These are phyloP conservation scores for Calameuta idolon DNA, from an alignment of 2,888 invertebrate species.

Conservation along the genomic window DNA sequence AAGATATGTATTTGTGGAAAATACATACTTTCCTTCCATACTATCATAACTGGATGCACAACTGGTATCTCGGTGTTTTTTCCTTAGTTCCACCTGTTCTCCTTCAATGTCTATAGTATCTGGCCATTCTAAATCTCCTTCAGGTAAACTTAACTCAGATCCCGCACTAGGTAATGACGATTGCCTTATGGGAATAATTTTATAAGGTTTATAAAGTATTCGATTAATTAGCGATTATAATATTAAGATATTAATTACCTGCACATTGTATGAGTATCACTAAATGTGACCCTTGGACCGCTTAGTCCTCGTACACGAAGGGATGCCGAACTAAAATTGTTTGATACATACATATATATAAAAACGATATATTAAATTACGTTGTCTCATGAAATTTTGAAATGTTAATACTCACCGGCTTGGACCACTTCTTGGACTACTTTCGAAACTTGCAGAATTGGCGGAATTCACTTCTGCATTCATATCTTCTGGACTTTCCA, in stretches of 20 bases:
- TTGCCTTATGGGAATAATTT: slow-evolving; percentile 69
- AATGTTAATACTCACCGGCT: slow-evolving; percentile 63
- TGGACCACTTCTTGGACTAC: slow-evolving; percentile 79
- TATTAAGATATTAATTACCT: slow-evolving; percentile 59
- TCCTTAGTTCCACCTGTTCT: slow-evolving; percentile 74
- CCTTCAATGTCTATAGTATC: slow-evolving; percentile 75
- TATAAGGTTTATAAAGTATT: slow-evolving; percentile 1
- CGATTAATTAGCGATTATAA: slow-evolving; percentile 49
- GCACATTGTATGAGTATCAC: slow-evolving; percentile 72
- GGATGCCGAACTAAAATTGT: slow-evolving; percentile 73
- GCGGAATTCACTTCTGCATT: slow-evolving; percentile 60
- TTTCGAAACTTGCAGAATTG: slow-evolving; percentile 76
- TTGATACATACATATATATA: slow-evolving; percentile 3
- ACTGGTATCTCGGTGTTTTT: slow-evolving; percentile 66
- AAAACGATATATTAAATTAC: background rate
- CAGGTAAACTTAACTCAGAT: slow-evolving; percentile 75
- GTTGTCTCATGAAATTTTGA: background rate
- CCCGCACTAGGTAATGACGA: slow-evolving; percentile 83
- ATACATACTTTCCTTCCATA: slow-evolving; percentile 61
- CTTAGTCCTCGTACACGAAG: slow-evolving; percentile 70
- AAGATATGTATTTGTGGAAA: background rate
- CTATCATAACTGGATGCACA: slow-evolving; percentile 62
- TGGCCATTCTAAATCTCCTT: slow-evolving; percentile 72
- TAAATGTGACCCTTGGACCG: slow-evolving; percentile 73
- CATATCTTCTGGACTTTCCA: slow-evolving; percentile 67